phyloP scores from a whole-genome alignment of 2,113 vertebrate genomes.

The Mobula hypostoma region DNA sequence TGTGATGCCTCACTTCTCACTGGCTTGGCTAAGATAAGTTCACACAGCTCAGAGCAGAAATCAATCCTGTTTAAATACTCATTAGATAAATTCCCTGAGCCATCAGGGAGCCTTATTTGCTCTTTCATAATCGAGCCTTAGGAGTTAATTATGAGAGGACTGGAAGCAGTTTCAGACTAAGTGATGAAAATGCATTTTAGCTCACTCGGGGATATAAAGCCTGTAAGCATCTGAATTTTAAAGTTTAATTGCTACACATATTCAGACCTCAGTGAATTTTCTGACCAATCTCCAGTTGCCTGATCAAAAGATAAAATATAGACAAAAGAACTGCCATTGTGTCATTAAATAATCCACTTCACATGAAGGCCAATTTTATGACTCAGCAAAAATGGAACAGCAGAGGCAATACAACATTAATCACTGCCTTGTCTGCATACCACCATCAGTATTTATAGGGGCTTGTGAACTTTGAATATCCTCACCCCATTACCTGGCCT shows the following conservation, averaged over 20 bases:
- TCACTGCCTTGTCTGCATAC: not conserved
- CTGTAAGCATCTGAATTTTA: slow-evolving; percentile 23
- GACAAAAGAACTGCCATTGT: not conserved
- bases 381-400: not conserved
- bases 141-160: not conserved
- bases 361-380: not conserved
- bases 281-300: not conserved
- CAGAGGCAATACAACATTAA: not conserved
- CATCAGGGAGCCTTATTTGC: slow-evolving; percentile 31
- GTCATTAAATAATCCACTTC: not conserved
- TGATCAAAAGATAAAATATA: not conserved
- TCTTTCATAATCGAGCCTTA: not conserved
- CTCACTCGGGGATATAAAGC: not conserved
- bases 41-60: not conserved
- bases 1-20: not conserved
- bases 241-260: slow-evolving; percentile 12
- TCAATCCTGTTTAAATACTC: slow-evolving; percentile 30
- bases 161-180: slow-evolving; percentile 8
- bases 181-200: slow-evolving; percentile 3
- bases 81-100: slow-evolving; percentile 28
- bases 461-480: too few species aligned
- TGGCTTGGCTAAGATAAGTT: not conserved
- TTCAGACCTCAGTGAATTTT: not conserved
- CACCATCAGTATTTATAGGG: not conserved
- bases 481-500: too few species aligned